Evolutionary conservation across 2,888 invertebrate species (phyloP).

Genomic region (Drosophila meridionalis): DNA sequence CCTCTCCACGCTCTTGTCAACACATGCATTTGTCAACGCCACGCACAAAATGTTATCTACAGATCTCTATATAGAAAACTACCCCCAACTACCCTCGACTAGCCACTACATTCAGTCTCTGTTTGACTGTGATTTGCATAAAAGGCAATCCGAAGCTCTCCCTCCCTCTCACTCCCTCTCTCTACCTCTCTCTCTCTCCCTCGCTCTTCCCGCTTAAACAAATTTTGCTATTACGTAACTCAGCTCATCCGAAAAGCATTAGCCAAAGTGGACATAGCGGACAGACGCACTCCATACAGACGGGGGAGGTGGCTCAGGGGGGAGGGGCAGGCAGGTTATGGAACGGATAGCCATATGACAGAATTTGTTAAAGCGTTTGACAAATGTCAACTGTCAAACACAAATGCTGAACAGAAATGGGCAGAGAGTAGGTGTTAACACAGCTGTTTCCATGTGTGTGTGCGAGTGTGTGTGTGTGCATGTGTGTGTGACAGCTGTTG

Average conservation of each 20-base stretch:
- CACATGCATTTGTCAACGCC: constrained; percentile 79
- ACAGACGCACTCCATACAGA: neutral
- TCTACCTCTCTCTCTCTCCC: neutral
- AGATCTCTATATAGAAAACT: constrained; percentile 32
- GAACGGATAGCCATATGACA: constrained; percentile 62
- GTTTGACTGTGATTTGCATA: constrained; percentile 69
- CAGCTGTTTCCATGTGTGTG: constrained; percentile 14
- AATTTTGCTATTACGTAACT: constrained; percentile 36
- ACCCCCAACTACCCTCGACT: neutral
- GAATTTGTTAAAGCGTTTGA: constrained; percentile 79
- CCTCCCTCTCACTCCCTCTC: neutral
- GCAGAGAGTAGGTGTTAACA: constrained; percentile 47
- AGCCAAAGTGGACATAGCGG: constrained; percentile 26
- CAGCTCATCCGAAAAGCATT: constrained; percentile 65
- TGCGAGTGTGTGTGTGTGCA: constrained; percentile 4
- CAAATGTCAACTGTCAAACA: constrained; percentile 80
- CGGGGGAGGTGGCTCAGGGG: neutral
- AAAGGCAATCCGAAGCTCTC: constrained; percentile 39
- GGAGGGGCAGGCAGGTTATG: neutral
- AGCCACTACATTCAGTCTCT: neutral
- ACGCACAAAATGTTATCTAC: constrained; percentile 55
- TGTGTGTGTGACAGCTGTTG: constrained; percentile 63
- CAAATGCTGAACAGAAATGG: constrained; percentile 64
- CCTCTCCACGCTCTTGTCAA: constrained; percentile 51
- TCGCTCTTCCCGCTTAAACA: constrained; percentile 10